These are phyloP conservation scores for Nylanderia fulva DNA, from an alignment of 1,140 invertebrate species.

Conservation along the genomic window DNA sequence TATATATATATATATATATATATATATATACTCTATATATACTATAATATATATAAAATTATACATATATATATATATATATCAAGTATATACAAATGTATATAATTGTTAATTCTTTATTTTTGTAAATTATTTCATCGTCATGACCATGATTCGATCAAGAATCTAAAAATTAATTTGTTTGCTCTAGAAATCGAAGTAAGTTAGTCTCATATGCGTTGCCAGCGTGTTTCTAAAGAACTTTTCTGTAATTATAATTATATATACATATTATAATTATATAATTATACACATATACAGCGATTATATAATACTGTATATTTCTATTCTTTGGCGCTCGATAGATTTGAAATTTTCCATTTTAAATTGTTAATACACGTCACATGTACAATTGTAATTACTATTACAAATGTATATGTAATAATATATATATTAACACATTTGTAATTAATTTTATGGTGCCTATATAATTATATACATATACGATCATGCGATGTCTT, in stretches of 20 bases:
- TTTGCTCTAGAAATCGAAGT: neutral
- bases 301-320: neutral
- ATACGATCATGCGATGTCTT: conserved; percentile 19
- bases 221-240: neutral
- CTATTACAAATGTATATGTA: conserved; percentile 37
- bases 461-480: conserved; percentile 32
- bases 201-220: conserved; percentile 24
- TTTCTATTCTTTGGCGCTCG: conserved; percentile 30
- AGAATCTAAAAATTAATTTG: conserved; percentile 13
- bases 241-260: conserved; percentile 2
- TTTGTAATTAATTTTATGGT: conserved; percentile 53
- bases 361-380: conserved; percentile 32
- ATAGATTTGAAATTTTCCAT: conserved; percentile 33
- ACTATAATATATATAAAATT: neutral
- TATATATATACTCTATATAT: conserved; percentile 35
- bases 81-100: conserved; percentile 15
- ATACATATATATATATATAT: conserved; percentile 20
- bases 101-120: conserved; percentile 37
- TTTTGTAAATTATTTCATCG: conserved; percentile 34
- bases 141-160: neutral
- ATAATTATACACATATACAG: conserved; percentile 8
- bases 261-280: conserved; percentile 21
- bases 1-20: conserved; percentile 7
- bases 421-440: conserved; percentile 6
- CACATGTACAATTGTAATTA: conserved; percentile 30